phyloP scores from a whole-genome alignment of 2,113 vertebrate species.

The Hirundichthys speculiger region DNA sequence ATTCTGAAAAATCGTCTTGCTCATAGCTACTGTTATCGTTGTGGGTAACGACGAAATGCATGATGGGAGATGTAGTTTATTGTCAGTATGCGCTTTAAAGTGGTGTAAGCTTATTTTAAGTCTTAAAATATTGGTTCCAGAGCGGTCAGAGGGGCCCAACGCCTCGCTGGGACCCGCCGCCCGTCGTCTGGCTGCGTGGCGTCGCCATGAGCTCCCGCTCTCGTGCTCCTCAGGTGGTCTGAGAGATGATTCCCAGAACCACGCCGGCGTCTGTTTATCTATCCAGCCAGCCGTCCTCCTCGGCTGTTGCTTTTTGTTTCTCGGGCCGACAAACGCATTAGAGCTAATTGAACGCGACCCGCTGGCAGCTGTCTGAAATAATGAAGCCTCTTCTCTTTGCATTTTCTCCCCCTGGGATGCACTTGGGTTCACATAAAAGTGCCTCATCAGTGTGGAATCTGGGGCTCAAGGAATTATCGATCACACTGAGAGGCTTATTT shows the following conservation, averaged over 20 bases:
- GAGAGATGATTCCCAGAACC: constrained; percentile 39
- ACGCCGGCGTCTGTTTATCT: constrained; percentile 28
- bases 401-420: constrained; percentile 52
- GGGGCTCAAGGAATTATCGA: constrained; percentile 70
- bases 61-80: too few species aligned
- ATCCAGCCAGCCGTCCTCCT: constrained; percentile 12
- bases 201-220: constrained; percentile 10
- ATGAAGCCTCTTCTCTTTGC: constrained; percentile 67
- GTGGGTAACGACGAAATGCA: too few species aligned
- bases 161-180: too few species aligned
- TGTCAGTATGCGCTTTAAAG: too few species aligned
- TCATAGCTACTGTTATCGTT: too few species aligned
- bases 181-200: too few species aligned
- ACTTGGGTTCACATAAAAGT: constrained; percentile 71
- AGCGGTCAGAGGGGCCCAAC: too few species aligned
- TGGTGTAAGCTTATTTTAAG: too few species aligned
- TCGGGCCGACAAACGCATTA: constrained; percentile 55
- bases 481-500: constrained; percentile 57
- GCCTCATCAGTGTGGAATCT: constrained; percentile 56
- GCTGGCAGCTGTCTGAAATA: constrained; percentile 68
- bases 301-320: constrained; percentile 50
- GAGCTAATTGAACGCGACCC: constrained; percentile 59
- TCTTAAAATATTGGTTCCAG: too few species aligned
- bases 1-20: too few species aligned
- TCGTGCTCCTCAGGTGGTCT: constrained; percentile 8